phyloP scores from a whole-genome alignment of 2,113 vertebrate species.

The Brachyhypopomus occidentalis region DNA sequence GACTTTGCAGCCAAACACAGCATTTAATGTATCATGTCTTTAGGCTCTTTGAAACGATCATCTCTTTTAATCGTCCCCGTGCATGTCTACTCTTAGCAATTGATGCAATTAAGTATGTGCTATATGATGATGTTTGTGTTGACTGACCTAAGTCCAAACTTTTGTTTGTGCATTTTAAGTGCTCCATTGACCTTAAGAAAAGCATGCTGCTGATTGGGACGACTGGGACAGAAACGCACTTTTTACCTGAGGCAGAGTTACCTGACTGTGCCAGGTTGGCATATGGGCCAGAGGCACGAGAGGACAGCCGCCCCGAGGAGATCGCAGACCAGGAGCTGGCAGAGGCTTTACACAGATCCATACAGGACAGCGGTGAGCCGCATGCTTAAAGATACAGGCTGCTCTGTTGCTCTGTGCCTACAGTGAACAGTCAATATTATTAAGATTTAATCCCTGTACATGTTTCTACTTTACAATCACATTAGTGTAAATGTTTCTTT shows the following conservation, averaged over 20 bases:
- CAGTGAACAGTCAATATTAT: not conserved
- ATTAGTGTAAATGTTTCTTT: not conserved
- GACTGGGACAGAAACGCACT: constrained; percentile 90
- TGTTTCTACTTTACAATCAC: not conserved
- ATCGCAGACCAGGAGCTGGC: constrained; percentile 92
- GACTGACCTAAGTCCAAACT: too few relatives aligned
- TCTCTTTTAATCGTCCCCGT: not conserved
- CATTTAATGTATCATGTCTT: not conserved
- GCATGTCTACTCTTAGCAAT: too few relatives aligned
- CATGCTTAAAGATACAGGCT: not conserved
- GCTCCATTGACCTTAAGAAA: constrained; percentile 97
- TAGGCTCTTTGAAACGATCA: not conserved
- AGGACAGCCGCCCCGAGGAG: constrained; percentile 86
- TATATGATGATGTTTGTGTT: too few relatives aligned
- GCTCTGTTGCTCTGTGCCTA: not conserved
- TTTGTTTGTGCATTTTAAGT: constrained; percentile 70
- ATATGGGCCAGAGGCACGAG: constrained; percentile 83
- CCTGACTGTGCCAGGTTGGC: constrained; percentile 93
- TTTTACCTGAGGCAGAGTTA: constrained; percentile 91
- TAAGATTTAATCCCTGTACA: too few relatives aligned
- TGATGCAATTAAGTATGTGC: too few relatives aligned
- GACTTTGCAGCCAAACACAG: too few relatives aligned
- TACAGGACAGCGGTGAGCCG: constrained; percentile 91
- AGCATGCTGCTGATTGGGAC: constrained; percentile 92
- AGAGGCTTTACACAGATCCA: constrained; percentile 93